Percentiles rank a stretch among this genome's conserved stretches.
Conservation (phyloP, 2,888 invertebrate genomes). For the Drosophila austrosaltans region DNA sequence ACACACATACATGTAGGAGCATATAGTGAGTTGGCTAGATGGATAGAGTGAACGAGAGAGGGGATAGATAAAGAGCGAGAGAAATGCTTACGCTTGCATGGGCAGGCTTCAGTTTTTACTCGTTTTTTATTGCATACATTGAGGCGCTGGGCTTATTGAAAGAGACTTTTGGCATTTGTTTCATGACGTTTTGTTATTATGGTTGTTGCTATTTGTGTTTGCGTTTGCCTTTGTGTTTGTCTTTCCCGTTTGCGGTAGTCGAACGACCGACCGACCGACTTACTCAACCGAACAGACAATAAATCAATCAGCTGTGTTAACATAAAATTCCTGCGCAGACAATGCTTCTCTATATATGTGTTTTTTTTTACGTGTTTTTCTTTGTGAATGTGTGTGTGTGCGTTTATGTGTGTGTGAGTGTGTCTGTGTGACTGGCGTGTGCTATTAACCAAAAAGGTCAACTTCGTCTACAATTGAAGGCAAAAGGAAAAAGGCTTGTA, state of each 20-base stretch:
- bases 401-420: slow-evolving; percentile 25
- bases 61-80: not conserved
- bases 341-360: slow-evolving; percentile 43
- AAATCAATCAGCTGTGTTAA: slow-evolving; percentile 78
- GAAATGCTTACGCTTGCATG: slow-evolving; percentile 11
- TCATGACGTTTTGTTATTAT: slow-evolving; percentile 12
- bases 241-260: slow-evolving; percentile 59
- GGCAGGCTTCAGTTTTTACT: slow-evolving; percentile 42
- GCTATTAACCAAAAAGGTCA: slow-evolving; percentile 53
- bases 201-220: slow-evolving; percentile 21
- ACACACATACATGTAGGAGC: slow-evolving; percentile 20
- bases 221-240: slow-evolving; percentile 38
- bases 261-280: slow-evolving; percentile 46
- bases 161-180: slow-evolving; percentile 68
- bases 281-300: slow-evolving; percentile 62
- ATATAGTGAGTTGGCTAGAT: not conserved
- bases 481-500: slow-evolving; percentile 46
- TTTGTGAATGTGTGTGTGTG: slow-evolving; percentile 19
- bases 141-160: slow-evolving; percentile 59
- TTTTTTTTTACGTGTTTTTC: slow-evolving; percentile 18
- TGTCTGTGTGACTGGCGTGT: slow-evolving; percentile 24
- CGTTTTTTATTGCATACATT: slow-evolving; percentile 70
- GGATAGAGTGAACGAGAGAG: not conserved
- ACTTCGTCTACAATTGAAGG: slow-evolving; percentile 53
- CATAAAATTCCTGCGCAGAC: slow-evolving; percentile 73